These are phyloP conservation scores for Psilanteris sp. DNA, from an alignment of 1,140 invertebrate species.

Conservation along the genomic window DNA sequence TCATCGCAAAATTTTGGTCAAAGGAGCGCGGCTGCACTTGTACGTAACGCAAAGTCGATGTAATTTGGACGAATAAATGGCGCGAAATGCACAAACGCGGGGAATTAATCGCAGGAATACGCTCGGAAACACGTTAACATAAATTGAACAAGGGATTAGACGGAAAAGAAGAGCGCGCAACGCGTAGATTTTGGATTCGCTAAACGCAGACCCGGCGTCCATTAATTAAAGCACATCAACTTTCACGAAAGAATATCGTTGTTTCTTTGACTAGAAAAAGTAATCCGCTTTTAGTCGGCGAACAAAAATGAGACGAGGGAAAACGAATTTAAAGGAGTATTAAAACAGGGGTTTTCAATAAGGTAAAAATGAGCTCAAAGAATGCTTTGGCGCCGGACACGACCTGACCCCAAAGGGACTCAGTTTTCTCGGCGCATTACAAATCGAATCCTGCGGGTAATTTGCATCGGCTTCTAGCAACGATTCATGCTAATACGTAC, in stretches of 20 bases:
- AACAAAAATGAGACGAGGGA: constrained; percentile 7
- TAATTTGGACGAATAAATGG: constrained; percentile 25
- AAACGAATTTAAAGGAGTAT: constrained; percentile 7
- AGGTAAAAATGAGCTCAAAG: constrained; percentile 38
- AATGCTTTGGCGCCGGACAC: neutral
- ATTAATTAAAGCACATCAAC: constrained; percentile 61
- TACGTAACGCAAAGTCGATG: neutral
- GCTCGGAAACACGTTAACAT: constrained; percentile 37
- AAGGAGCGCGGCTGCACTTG: neutral
- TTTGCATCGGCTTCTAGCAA: constrained; percentile 24
- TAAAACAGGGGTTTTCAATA: constrained; percentile 24
- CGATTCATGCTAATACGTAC: constrained; percentile 25
- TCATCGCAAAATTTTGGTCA: neutral
- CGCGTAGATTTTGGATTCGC: constrained; percentile 21
- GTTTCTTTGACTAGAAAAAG: constrained; percentile 58
- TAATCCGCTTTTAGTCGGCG: constrained; percentile 52
- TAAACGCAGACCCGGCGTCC: constrained; percentile 24
- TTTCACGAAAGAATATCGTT: constrained; percentile 52
- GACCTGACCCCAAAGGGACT: constrained; percentile 25
- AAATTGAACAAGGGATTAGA: constrained; percentile 33
- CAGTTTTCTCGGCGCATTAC: constrained; percentile 3
- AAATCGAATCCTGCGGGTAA: constrained; percentile 38
- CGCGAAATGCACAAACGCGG: constrained; percentile 13
- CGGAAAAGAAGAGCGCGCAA: constrained; percentile 17
- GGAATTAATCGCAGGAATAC: constrained; percentile 33